Evolutionary conservation across 2,888 invertebrate species (phyloP).

Genomic region (Orgyia antiqua): DNA sequence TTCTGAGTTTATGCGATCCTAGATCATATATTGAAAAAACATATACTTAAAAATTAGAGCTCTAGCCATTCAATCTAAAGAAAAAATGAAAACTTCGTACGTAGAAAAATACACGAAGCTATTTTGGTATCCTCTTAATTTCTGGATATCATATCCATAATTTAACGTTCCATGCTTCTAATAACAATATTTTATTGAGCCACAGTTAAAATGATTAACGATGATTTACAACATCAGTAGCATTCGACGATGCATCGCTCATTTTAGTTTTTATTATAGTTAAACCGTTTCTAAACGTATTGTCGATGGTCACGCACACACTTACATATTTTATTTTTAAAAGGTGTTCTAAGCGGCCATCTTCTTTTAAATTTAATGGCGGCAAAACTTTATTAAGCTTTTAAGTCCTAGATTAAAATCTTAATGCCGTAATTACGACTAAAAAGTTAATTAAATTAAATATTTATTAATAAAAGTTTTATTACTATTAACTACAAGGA

Average conservation of each 20-base stretch:
- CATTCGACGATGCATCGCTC: constrained; percentile 18
- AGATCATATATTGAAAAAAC: too few species aligned
- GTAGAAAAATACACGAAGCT: too few species aligned
- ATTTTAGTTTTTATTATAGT: constrained; percentile 18
- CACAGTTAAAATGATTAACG: constrained; percentile 46
- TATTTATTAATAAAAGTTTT: too few species aligned
- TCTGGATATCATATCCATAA: neutral
- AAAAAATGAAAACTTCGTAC: too few species aligned
- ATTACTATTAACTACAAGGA: too few species aligned
- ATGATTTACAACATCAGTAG: constrained; percentile 28
- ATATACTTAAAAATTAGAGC: too few species aligned
- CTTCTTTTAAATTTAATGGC: neutral
- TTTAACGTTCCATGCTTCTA: neutral
- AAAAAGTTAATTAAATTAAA: neutral
- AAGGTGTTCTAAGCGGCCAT: neutral
- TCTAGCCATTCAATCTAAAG: too few species aligned
- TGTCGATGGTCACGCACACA: constrained; percentile 27
- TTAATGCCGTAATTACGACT: neutral
- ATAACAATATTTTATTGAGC: constrained; percentile 11
- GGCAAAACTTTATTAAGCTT: too few species aligned
- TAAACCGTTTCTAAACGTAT: constrained; percentile 33
- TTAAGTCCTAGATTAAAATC: too few species aligned
- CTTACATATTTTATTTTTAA: neutral
- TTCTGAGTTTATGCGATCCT: too few species aligned
- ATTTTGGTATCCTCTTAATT: too few species aligned